A percentile compares a stretch with the other conserved stretches of the same genome.
These are phyloP conservation scores for Microcebus jonahi DNA, from an alignment of 2,113 vertebrate genomes.

Conservation along the genomic window DNA sequence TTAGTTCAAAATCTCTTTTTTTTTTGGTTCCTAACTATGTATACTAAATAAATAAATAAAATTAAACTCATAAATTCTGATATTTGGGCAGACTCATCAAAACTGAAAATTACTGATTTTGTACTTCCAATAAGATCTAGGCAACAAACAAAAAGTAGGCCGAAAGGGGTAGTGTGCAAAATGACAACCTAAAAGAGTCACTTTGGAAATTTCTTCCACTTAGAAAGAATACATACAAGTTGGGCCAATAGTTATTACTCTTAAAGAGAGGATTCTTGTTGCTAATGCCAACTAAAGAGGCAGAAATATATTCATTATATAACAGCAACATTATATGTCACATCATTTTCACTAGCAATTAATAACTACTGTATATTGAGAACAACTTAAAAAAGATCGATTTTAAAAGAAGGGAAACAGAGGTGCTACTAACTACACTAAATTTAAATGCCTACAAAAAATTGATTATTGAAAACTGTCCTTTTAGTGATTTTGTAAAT, in stretches of 20 bases:
- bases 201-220: not conserved
- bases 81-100: not conserved
- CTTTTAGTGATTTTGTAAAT: not conserved
- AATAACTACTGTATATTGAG: not conserved
- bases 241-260: not conserved
- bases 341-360: not conserved
- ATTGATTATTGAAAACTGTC: not conserved
- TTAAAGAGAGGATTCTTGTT: not conserved
- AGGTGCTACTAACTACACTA: not conserved
- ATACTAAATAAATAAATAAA: not conserved
- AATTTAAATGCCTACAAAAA: not conserved
- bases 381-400: not conserved
- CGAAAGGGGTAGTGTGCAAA: not conserved
- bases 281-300: not conserved
- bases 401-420: not conserved
- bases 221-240: not conserved
- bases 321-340: not conserved
- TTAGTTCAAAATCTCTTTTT: not conserved
- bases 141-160: not conserved
- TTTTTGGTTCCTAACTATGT: not conserved
- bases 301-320: not conserved
- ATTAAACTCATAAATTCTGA: not conserved
- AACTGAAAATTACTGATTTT: constrained; percentile 6
- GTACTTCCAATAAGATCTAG: not conserved
- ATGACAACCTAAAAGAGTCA: not conserved